Conservation (phyloP, 1,140 invertebrate genomes). For the Telenomus remus region DNA sequence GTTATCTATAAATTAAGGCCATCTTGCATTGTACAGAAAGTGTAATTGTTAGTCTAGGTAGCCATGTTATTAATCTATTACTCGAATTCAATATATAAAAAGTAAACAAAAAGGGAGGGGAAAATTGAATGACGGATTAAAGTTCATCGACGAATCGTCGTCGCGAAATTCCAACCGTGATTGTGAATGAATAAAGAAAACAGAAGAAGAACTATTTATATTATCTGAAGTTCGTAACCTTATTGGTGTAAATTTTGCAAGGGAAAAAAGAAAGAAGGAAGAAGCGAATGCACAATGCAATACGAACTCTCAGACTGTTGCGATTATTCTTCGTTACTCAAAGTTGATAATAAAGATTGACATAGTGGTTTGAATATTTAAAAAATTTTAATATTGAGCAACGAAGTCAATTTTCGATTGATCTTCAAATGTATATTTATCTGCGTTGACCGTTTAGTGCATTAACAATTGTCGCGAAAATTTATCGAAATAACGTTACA, state of each 20-base stretch:
- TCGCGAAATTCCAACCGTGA: slow-evolving; percentile 7
- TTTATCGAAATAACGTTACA: slow-evolving; percentile 53
- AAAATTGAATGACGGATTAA: slow-evolving; percentile 27
- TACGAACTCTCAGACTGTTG: slow-evolving; percentile 50
- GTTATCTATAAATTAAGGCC: slow-evolving; percentile 62
- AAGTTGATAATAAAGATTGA: slow-evolving; percentile 45
- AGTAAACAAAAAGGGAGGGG: slow-evolving; percentile 18
- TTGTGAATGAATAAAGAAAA: slow-evolving; percentile 4
- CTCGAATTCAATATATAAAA: slow-evolving; percentile 52
- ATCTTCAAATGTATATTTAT: slow-evolving; percentile 43
- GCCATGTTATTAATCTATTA: slow-evolving; percentile 70
- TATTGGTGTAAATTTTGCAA: slow-evolving; percentile 48
- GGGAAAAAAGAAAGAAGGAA: background rate
- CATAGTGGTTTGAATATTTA: slow-evolving; percentile 48
- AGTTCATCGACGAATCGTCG: slow-evolving; percentile 22
- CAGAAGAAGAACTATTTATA: background rate
- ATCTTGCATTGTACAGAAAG: slow-evolving; percentile 73
- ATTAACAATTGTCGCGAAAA: slow-evolving; percentile 33
- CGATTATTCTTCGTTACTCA: slow-evolving; percentile 53
- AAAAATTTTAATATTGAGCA: slow-evolving; percentile 49
- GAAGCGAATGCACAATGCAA: slow-evolving; percentile 33
- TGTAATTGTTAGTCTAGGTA: slow-evolving; percentile 74
- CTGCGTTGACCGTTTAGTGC: slow-evolving; percentile 44
- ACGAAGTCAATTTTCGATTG: slow-evolving; percentile 45
- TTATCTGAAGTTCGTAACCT: slow-evolving; percentile 58